phyloP scores from a whole-genome alignment of 2,113 vertebrate species.

The Chlamydotis undulata region DNA sequence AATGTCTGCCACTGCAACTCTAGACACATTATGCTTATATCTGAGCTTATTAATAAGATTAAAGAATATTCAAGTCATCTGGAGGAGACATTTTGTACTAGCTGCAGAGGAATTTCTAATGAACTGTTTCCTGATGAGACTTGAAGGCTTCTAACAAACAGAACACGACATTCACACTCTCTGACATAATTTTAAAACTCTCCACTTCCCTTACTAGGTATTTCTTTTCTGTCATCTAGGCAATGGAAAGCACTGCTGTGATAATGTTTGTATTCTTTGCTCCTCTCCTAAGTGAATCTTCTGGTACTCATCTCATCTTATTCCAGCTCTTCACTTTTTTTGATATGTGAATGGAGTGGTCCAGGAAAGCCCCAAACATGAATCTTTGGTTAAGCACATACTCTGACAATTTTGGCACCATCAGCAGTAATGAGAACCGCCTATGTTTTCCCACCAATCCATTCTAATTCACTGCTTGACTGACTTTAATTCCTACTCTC shows the following conservation, averaged over 20 bases:
- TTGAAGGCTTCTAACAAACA: slow-evolving; percentile 8
- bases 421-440: not conserved
- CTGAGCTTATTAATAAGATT: not conserved
- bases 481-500: not conserved
- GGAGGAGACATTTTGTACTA: not conserved
- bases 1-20: not conserved
- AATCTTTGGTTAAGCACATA: not conserved
- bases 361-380: not conserved
- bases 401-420: not conserved
- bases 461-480: not conserved
- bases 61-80: not conserved
- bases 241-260: not conserved
- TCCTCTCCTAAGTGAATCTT: not conserved
- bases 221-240: not conserved
- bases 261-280: not conserved
- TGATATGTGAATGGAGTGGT: not conserved
- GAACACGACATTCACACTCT: not conserved
- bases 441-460: not conserved
- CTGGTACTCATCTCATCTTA: not conserved
- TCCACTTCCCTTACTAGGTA: not conserved
- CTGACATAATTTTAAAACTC: not conserved
- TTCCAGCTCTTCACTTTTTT: not conserved
- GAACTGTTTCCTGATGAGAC: slow-evolving; percentile 18
- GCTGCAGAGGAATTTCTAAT: slow-evolving; percentile 21
- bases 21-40: not conserved